Conservation (phyloP, 30 jellyfish, hydroid and myxozoan genomes). For the Turritopsis rubra region DNA sequence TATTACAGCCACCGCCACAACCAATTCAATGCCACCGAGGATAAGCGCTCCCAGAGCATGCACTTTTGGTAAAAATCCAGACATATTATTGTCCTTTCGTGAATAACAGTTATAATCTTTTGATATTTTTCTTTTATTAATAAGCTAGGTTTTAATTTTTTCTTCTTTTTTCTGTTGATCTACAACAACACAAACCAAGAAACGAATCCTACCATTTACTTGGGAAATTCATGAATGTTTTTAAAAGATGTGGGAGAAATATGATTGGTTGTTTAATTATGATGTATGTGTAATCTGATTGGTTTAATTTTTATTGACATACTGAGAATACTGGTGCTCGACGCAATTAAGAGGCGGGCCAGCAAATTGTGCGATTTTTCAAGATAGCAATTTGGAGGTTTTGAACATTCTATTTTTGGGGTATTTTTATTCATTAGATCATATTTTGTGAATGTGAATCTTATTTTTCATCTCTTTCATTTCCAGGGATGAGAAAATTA, state of each 20-base stretch:
- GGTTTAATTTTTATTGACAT: background rate
- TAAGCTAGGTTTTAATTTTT: background rate
- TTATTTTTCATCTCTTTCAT: no score
- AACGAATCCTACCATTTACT: background rate
- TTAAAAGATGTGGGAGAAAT: background rate
- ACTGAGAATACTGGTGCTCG: background rate
- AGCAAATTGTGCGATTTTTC: no score
- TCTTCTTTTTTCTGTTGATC: no score
- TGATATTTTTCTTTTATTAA: background rate
- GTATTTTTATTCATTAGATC: no score
- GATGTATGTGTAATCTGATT: background rate
- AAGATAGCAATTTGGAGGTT: no score
- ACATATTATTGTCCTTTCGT: background rate
- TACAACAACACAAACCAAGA: no score
- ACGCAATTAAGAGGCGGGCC: no score
- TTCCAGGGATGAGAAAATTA: no score
- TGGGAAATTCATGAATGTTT: background rate
- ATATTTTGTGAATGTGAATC: no score
- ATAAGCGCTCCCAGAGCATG: background rate
- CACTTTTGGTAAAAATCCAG: background rate
- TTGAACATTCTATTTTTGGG: no score
- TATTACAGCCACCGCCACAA: background rate
- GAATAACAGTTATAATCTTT: no score
- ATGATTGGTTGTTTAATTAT: background rate
- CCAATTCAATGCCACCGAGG: background rate